Conservation (phyloP, 1,140 invertebrate genomes). For the Venturia canescens region DNA sequence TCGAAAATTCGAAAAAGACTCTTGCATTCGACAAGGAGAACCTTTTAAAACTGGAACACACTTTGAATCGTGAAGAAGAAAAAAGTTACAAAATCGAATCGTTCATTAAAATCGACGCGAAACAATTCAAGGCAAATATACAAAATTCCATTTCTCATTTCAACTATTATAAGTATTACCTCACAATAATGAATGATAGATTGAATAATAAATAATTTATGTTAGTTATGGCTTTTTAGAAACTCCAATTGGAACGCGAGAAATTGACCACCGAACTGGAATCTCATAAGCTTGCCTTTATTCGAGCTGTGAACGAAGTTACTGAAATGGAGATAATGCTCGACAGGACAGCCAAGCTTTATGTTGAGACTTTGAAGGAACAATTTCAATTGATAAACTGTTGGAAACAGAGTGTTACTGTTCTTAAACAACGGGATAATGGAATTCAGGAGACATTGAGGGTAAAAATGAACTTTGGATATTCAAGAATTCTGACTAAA, state of each 20-base stretch:
- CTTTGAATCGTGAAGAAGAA: conserved; percentile 79
- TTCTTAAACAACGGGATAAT: conserved; percentile 69
- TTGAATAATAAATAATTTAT: conserved; percentile 22
- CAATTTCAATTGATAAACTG: conserved; percentile 71
- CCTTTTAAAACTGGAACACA: conserved; percentile 80
- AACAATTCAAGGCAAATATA: conserved; percentile 78
- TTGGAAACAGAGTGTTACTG: conserved; percentile 70
- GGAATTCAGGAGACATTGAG: conserved; percentile 63
- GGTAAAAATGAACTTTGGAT: conserved; percentile 50
- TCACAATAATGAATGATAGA: conserved; percentile 6
- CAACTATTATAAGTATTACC: no score
- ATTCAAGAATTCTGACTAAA: no score
- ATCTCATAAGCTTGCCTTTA: conserved; percentile 58
- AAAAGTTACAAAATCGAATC: conserved; percentile 81
- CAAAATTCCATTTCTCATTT: neutral
- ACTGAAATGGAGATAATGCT: conserved; percentile 70
- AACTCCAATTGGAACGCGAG: conserved; percentile 72
- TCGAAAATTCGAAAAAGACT: conserved; percentile 78
- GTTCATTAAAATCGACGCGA: conserved; percentile 81
- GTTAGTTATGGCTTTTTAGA: conserved; percentile 60
- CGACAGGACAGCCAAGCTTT: conserved; percentile 70
- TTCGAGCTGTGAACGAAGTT: conserved; percentile 65
- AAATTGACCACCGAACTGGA: conserved; percentile 67
- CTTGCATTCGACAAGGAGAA: conserved; percentile 81
- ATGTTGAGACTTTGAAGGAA: conserved; percentile 69